Base-by-base conservation (phyloP, 2,113 vertebrate species). In the Bubalus kerabau region DNA sequence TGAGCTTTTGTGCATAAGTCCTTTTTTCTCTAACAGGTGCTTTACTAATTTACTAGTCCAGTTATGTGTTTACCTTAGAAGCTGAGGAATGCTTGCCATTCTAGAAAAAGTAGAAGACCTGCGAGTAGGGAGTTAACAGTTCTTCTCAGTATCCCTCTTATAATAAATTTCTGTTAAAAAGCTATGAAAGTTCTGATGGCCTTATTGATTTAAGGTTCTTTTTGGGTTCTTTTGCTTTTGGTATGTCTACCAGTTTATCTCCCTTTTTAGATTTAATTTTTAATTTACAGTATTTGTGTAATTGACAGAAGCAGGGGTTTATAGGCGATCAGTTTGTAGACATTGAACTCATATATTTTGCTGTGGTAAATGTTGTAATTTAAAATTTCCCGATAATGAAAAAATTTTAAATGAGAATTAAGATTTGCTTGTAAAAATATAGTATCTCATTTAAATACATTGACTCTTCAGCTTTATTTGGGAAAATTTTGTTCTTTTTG, bases 141-240 rank as follows among this genome's bases (percentile, higher is more conserved):
- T 97, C 28, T 96, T 86, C 19, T 64, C 7, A 87, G 36, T 13
- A 4, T 83, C 28, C 28, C 8, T 89, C 54, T 74, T 87, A 28
- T 28, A 16, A 46, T 46, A 48, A 28, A 46, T 48, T 91, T 92
- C 81, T 92, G 6, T 88, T 94, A 54, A 50, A 91, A 95, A 91
- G 15, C 46, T 94, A 21, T 6, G 19, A 43, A 91, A 92, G 43
- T 95, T 98, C 81, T 93, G 52, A 67, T 60, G 19, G 26, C 76
- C 19, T 60, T 95, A 54, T 15, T 71, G 32, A 40, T 52, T 82
- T 91, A 60, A 93, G 50, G 40, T 88, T 50, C 28, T 59, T 92
- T 89, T 60, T 81, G 67, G 36, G 76, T 94, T 85, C 7, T 91
- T 94, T 96, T 95, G 54, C 13, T 85, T 97, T 95, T 94, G 30